Evolutionary conservation across 2,888 invertebrate species (phyloP), one percentile per base, ranked within the genome.

Genomic region (Dasypogon diadema): DNA sequence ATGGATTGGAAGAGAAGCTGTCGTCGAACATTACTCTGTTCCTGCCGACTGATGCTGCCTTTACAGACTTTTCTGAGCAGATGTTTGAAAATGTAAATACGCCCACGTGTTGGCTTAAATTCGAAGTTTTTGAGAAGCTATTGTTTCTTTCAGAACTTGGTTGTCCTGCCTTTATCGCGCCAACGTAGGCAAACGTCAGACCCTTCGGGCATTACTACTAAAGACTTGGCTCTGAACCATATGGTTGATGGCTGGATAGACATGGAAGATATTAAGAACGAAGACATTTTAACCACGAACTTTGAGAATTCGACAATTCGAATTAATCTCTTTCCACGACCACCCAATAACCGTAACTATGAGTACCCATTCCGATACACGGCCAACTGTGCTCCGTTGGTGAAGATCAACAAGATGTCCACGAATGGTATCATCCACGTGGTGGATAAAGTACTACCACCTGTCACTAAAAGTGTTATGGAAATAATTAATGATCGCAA

Each of bases 391-490:
- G 89, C 89, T 18, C 88, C 88, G 63, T 84, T 93, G 34, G 87
- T 86, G 37, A 89, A 89, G 76, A 84, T 88, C 26, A 91, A 93
- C 83, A 89, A 90, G 80, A 84, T 89, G 72, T 90, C 92, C 0
- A 88, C 88, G 51, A 91, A 91, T 81, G 92, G 92, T 14, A 88
- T 92, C 73, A 87, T 92, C 12, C 92, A 93, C 82, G 85, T 90
- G 0, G 85, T 92, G 14, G 88, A 89, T 58, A 87, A 88, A n/a
- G 89, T 92, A 2, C 84, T 92, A 55, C 82, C 84, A 56, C 90
- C 90, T 0, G 88, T 89, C 6, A 87, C 84, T 30, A 87, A 88
- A 77, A 87, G 87, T 55, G 83, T 92, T 1, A 87, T 88, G 81
- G 89, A 91, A 73, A 87, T 91, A 18, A 87, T 92, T 74, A 85